phyloP scores from a whole-genome alignment of 2,797 vertebrate genomes.

The Emydoidea blandingii region DNA sequence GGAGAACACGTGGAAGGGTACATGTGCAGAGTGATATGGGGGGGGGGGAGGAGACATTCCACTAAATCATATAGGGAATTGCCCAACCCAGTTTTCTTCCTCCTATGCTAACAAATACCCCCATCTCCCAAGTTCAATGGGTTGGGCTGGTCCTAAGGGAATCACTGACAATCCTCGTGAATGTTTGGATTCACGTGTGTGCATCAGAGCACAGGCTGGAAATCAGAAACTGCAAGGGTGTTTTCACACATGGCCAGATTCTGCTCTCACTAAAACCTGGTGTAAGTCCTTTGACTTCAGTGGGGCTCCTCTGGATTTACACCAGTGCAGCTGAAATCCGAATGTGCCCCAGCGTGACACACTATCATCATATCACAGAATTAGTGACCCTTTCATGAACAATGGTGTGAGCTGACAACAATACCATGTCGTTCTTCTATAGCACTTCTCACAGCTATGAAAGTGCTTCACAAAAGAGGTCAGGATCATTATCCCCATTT shows the following conservation, averaged over 20 bases:
- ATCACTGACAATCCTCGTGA: slow-evolving; percentile 31
- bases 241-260: background rate
- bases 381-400: background rate
- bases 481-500: too few relatives aligned
- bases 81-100: slow-evolving; percentile 65
- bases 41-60: slow-evolving; percentile 1
- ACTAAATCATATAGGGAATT: slow-evolving; percentile 67
- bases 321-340: background rate
- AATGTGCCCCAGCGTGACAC: background rate
- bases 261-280: background rate
- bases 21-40: background rate
- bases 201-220: background rate
- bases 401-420: background rate
- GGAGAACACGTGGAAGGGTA: slow-evolving; percentile 46
- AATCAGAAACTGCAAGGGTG: background rate
- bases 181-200: slow-evolving; percentile 59
- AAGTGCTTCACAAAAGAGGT: too few relatives aligned
- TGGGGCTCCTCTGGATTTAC: background rate
- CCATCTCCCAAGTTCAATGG: slow-evolving; percentile 53
- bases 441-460: too few relatives aligned
- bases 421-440: too few relatives aligned
- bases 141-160: slow-evolving; percentile 50
- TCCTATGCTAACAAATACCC: slow-evolving; percentile 32
- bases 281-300: background rate
- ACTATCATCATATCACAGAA: background rate